Conservation (phyloP, 2,888 invertebrate genomes). For the Cinara cedri region DNA sequence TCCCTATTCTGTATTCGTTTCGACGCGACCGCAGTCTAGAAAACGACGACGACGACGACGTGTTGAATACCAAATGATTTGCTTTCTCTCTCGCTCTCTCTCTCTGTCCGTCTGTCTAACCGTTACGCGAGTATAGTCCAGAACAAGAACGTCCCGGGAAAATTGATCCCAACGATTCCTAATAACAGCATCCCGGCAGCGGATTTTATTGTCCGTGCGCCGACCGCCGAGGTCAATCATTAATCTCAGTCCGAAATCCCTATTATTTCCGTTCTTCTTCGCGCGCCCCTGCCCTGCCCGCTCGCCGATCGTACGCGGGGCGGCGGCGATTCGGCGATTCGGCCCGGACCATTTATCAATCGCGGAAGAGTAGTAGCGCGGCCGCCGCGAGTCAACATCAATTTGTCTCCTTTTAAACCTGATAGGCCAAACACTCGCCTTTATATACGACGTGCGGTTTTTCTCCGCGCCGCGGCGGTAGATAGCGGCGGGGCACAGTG, state of each 20-base stretch:
- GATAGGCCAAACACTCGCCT: slow-evolving; percentile 8
- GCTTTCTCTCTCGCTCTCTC: background rate
- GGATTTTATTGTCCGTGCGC: slow-evolving; percentile 36
- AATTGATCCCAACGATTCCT: slow-evolving; percentile 27
- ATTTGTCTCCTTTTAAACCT: slow-evolving; percentile 53
- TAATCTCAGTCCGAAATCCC: slow-evolving; percentile 51
- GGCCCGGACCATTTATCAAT: slow-evolving; percentile 47
- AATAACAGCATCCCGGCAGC: slow-evolving; percentile 10
- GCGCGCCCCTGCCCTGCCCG: too few relatives aligned
- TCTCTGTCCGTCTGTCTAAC: background rate
- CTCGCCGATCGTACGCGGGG: background rate
- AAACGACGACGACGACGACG: background rate
- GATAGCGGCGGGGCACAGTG: too few relatives aligned
- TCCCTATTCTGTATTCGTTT: background rate
- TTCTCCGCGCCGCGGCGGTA: background rate
- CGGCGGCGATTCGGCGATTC: slow-evolving; percentile 5
- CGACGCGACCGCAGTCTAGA: too few relatives aligned
- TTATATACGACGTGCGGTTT: slow-evolving; percentile 14
- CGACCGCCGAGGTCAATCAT: slow-evolving; percentile 38
- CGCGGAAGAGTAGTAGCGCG: slow-evolving; percentile 26
- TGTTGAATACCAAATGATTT: slow-evolving; percentile 3
- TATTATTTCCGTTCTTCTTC: slow-evolving; percentile 46
- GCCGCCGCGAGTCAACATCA: slow-evolving; percentile 45
- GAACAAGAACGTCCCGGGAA: slow-evolving; percentile 1
- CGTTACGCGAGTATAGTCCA: too few relatives aligned